These are phyloP conservation scores for Rousettus madagascariensis DNA, from an alignment of 2,797 vertebrate genomes.

Conservation along the genomic window DNA sequence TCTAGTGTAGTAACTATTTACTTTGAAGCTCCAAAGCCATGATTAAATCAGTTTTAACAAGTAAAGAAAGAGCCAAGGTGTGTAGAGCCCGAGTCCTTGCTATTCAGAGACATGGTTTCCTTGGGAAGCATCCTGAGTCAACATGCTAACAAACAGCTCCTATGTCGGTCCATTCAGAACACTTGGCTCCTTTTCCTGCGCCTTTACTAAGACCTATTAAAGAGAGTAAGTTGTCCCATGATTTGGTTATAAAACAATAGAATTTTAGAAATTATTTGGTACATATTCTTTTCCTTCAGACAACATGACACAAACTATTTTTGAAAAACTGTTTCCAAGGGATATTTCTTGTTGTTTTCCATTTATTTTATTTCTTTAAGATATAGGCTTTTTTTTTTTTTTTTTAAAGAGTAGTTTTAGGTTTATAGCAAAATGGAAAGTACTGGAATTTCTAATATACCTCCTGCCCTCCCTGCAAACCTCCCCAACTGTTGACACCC, in stretches of 20 bases:
- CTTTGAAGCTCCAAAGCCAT: neutral
- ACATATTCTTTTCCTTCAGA: conserved; percentile 22
- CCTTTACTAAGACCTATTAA: neutral
- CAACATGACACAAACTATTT: neutral
- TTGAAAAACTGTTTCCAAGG: neutral
- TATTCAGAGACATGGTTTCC: neutral
- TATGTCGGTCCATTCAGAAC: neutral
- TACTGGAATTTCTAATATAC: neutral
- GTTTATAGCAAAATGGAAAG: neutral
- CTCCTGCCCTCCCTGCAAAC: fast-evolving
- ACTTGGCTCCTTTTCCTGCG: neutral
- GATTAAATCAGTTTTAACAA: neutral
- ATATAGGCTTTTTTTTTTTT: neutral
- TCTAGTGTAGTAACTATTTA: neutral
- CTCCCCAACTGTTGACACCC: neutral
- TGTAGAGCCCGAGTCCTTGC: neutral
- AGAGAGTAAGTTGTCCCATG: neutral
- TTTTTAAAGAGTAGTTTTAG: neutral
- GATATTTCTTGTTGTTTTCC: neutral
- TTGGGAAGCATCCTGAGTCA: neutral
- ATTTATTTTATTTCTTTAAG: neutral
- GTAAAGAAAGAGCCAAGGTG: fast-evolving
- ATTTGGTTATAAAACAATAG: neutral
- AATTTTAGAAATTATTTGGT: neutral
- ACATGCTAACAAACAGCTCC: neutral